Conservation (phyloP, 2,888 invertebrate species). For the Candidula unifasciata region DNA sequence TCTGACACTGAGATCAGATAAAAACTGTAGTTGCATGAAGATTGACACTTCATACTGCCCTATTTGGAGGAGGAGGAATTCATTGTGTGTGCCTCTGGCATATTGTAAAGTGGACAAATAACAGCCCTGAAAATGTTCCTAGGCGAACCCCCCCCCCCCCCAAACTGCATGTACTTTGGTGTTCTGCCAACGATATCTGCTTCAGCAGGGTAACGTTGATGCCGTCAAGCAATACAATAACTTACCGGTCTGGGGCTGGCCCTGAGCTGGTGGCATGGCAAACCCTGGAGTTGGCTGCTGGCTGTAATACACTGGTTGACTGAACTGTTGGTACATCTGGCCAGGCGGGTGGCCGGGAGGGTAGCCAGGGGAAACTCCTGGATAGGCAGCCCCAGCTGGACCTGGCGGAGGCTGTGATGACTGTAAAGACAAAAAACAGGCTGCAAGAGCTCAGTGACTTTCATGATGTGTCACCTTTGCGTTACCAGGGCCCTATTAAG, state of each 20-base stretch:
- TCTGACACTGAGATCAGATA: too few relatives aligned
- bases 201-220: not conserved
- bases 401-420: constrained; percentile 73
- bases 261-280: constrained; percentile 51
- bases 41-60: too few relatives aligned
- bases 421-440: constrained; percentile 54
- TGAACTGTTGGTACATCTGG: constrained; percentile 67
- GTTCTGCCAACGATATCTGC: too few relatives aligned
- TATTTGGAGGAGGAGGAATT: too few relatives aligned
- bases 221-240: not conserved
- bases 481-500: too few relatives aligned
- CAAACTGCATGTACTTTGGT: too few relatives aligned
- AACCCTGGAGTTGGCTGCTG: constrained; percentile 53
- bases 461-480: too few relatives aligned
- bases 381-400: constrained; percentile 48
- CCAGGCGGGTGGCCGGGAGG: constrained; percentile 57
- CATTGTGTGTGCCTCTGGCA: too few relatives aligned
- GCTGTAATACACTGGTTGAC: constrained; percentile 59
- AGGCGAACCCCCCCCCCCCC: too few relatives aligned
- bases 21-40: too few relatives aligned
- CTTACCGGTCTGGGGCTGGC: constrained; percentile 42
- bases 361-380: constrained; percentile 55
- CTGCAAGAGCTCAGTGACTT: not conserved
- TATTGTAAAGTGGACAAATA: too few relatives aligned
- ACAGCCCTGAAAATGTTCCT: too few relatives aligned